phyloP scores from a whole-genome alignment of 1,140 invertebrate genomes.

The Scylla paramamosain region DNA sequence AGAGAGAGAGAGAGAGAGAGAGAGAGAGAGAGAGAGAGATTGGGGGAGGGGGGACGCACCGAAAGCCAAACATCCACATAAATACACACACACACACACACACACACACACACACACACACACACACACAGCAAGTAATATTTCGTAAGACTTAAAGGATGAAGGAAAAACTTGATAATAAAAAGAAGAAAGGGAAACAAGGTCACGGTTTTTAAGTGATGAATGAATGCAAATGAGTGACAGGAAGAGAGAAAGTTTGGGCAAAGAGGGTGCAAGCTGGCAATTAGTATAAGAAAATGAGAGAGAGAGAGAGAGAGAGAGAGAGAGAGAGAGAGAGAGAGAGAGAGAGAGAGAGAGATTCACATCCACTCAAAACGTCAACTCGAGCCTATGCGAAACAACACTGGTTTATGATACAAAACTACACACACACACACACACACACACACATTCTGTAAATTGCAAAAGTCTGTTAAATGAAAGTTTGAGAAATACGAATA shows the following conservation, averaged over 20 bases:
- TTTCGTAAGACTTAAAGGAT: background rate
- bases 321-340: slow-evolving; percentile 20
- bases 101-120: too few relatives aligned
- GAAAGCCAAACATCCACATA: background rate
- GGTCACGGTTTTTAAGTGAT: background rate
- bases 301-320: background rate
- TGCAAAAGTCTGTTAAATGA: too few relatives aligned
- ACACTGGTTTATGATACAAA: too few relatives aligned
- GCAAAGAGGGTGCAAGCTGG: background rate
- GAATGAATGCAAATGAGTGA: slow-evolving; percentile 11
- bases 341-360: slow-evolving; percentile 17
- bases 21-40: background rate
- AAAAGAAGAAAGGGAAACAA: background rate
- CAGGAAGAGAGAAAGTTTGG: background rate
- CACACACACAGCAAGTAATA: too few relatives aligned
- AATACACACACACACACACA: background rate
- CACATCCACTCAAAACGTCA: too few relatives aligned
- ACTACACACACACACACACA: too few relatives aligned
- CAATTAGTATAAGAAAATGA: background rate
- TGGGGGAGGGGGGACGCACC: too few relatives aligned
- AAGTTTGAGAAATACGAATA: too few relatives aligned
- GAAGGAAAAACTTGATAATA: background rate
- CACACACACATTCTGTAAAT: too few relatives aligned
- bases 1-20: background rate
- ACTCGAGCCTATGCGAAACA: too few relatives aligned